Percentiles rank a stretch among this genome's conserved stretches.
Evolutionary conservation across 92 coral and sea anemone species (phyloP).

Genomic region (Ricordea florida): DNA sequence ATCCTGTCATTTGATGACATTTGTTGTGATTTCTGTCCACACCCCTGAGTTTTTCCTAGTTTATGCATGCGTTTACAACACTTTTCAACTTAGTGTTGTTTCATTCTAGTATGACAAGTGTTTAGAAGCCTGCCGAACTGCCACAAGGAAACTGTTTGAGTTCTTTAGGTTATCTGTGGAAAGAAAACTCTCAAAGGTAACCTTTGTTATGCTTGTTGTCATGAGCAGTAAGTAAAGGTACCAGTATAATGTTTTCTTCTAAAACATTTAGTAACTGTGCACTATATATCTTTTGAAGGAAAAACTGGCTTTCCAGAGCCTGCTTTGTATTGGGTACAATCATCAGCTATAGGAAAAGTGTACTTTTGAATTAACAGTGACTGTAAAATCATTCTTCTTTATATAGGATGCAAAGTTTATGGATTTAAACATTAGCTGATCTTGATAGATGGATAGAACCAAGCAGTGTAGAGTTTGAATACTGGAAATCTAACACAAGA

Average conservation of each 20-base stretch:
- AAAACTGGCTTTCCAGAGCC: too few species aligned
- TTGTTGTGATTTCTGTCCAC: too few species aligned
- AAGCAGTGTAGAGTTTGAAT: neutral
- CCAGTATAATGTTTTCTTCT: neutral
- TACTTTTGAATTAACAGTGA: neutral
- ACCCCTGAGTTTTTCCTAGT: too few species aligned
- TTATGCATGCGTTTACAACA: too few species aligned
- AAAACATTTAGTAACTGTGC: too few species aligned
- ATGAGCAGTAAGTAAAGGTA: neutral
- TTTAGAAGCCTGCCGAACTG: slow-evolving; percentile 66
- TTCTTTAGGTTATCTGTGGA: slow-evolving; percentile 88
- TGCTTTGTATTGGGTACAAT: too few species aligned
- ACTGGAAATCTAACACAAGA: too few species aligned
- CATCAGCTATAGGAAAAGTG: neutral
- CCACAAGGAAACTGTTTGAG: slow-evolving; percentile 66
- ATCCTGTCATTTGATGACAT: too few species aligned
- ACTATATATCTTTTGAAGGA: too few species aligned
- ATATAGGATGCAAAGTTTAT: slow-evolving; percentile 92
- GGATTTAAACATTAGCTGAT: slow-evolving; percentile 52
- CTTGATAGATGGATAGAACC: neutral
- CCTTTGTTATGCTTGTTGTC: neutral
- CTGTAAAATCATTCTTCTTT: neutral
- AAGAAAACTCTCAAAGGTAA: slow-evolving; percentile 90
- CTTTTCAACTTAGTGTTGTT: neutral
- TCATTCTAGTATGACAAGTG: slow-evolving; percentile 82